Base-by-base conservation (phyloP, 2,888 invertebrate genomes). In the Tyria jacobaeae region DNA sequence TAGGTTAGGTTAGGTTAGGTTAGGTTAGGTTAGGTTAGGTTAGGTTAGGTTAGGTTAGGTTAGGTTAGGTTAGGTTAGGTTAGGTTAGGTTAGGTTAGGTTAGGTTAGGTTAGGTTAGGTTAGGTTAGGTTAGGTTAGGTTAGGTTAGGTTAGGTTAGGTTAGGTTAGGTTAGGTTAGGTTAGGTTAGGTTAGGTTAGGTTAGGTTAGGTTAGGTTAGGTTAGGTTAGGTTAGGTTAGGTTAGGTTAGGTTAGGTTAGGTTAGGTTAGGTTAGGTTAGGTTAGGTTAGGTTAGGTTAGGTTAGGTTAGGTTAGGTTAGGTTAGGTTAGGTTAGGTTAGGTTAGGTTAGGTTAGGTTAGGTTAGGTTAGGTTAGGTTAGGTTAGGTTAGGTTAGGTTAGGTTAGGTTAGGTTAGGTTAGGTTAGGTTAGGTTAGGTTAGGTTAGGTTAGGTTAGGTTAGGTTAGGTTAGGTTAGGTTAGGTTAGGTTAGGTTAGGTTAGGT, bases 101-200 rank as follows among this genome's bases (percentile, higher is more conserved):
- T 64, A 62, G 64, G 62, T 64, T 68, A 59, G 63, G 68, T 65
- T 69, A 63, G 69, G 65, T 64, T 69, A 63, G 64, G 66, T 66
- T 66, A 63, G 69, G 69, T 69, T 68, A 62, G 62, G 62, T 62
- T 61, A 71, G 61, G 59, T 62, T 62, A 59, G 59, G 57, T 62
- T 57, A 54, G 57, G 59, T 56, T 57, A 56, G 56, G 60, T 59
- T 59, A 58, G 57, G 59, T 59, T 59, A 59, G 57, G 60, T 58
- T 56, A 57, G 59, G 62, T 57, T 56, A 51, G 50, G 59, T 53
- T 59, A 55, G 57, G 59, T 59, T 58, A 58, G 59, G 56, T 56
- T 55, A 54, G 56, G 53, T 57, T 59, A 51, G 62, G 62, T 62
- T 62, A 62, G 62, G 62, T 62, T 62, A 62, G 62, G 62, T 62